These are phyloP conservation scores for Chrysomallon squamiferum DNA, from an alignment of 1,140 invertebrate species.

Conservation along the genomic window DNA sequence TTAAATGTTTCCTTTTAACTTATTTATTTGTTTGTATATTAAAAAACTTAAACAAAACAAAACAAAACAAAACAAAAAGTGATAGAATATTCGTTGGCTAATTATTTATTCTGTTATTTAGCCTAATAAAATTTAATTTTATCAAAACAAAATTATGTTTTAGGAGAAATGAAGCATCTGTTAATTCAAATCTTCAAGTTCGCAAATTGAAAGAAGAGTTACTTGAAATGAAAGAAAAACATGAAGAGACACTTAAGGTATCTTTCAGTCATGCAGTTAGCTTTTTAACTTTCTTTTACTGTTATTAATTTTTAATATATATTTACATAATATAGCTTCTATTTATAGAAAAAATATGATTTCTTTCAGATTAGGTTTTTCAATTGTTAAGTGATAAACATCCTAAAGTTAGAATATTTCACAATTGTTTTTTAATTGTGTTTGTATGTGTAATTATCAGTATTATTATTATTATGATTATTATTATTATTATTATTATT, in stretches of 20 bases:
- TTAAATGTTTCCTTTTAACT: too few relatives aligned
- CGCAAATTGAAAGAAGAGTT: conserved; percentile 43
- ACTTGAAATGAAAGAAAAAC: conserved; percentile 27
- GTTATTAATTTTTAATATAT: background rate
- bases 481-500: too few relatives aligned
- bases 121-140: too few relatives aligned
- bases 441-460: too few relatives aligned
- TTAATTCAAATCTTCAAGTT: conserved; percentile 53
- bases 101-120: too few relatives aligned
- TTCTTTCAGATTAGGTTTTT: background rate
- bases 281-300: background rate
- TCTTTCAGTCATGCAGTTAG: background rate
- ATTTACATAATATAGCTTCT: background rate
- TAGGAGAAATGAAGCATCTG: conserved; percentile 51
- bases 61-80: too few relatives aligned
- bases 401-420: background rate
- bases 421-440: background rate
- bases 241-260: conserved; percentile 49
- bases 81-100: too few relatives aligned
- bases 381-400: background rate
- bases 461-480: too few relatives aligned
- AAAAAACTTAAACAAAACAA: too few relatives aligned
- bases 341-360: background rate
- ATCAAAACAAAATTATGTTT: too few relatives aligned
- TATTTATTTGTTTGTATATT: too few relatives aligned